Evolutionary conservation across 1,140 invertebrate genomes (phyloP), one percentile per base, ranked within the genome.

Genomic region (Coptotermes formosanus): DNA sequence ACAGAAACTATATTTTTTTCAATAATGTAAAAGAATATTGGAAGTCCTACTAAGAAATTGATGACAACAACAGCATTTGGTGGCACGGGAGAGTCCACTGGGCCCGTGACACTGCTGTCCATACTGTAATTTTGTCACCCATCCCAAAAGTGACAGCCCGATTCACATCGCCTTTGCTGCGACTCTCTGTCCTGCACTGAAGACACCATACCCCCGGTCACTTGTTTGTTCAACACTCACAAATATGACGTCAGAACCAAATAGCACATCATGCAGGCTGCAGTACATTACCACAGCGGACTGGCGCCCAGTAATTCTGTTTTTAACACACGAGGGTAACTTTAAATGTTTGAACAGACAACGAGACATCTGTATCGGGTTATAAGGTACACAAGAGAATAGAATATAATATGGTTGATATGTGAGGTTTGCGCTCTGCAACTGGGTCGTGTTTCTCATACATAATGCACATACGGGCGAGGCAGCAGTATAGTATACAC

Each of bases 321-420:
- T 64, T 64, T 64, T 75, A 75, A 75, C 1, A 75, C 64, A 30
- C 25, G 7, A 14, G 3, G 64, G 64, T 75, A 75, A 30, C 25
- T 75, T 75, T 75, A 30, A 75, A 75, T 75, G n/a, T 75, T 75
- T 75, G 64, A 75, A 30, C 25, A 75, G 25, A 75, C 16, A 23
- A 21, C 25, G 59, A 64, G 59, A 19, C 21, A 23, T 21, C 25
- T 8, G n/a, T 30, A 75, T 75, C 64, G 64, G n/a, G 64, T 75
- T 75, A 75, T 30, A 30, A 14, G 64, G n/a, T 30, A 75, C 64
- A 30, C 64, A 30, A 6, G 64, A n/a, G n/a, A 75, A 75, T 75
- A 75, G n/a, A 7, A 30, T 75, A 75, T 75, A n/a, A 75, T 75
- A 75, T 75, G n/a, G 9, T 75, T 75, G 64, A 75, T 75, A 75